Base-by-base conservation (phyloP, 2,888 invertebrate genomes). In the Camponotus fellah region DNA sequence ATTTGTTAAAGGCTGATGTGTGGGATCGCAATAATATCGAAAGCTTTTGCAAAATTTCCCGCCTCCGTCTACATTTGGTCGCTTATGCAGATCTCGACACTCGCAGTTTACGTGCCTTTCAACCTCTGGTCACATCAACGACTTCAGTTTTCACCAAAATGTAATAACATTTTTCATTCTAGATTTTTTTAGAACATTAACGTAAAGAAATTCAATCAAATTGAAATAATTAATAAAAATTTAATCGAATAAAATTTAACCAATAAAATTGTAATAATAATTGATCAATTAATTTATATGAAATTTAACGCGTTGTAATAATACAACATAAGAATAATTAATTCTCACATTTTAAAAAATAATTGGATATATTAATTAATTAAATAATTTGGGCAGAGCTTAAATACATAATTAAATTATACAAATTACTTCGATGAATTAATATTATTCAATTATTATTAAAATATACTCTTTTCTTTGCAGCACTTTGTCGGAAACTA, bases 11-110 rank as follows among this genome's bases (percentile, higher is more conserved):
- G 53, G 8, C 8, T 53, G n/a, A 2, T 8, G n/a, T 8, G 97
- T 58, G 97, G 97, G 43, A 95, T 97, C 84, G 95, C 95, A 46
- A 95, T 97, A 10, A 96, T 97, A 74, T 93, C 93, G 56, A 94
- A 93, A 86, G 96, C 96, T 0, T 96, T 97, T 88, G 96, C 95
- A 17, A 96, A 96, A 85, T 95, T 97, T 49, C 95, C 96, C 71
- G 94, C 95, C 76, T 96, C 96, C 1, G 91, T 97, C 69, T 91
- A 94, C 2, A 93, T 96, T 68, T 97, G 97, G 96, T 91, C 95
- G 2, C 80, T 94, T 12, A 95, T 96, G 95, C 95, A 96, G 83
- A 62, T 92, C 0, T 92, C 95, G 12, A 95, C 95, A 0, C 92
- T 96, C 49, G 87, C 91, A 0, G 90, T 95, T 1, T 96, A 95